phyloP scores from a whole-genome alignment of 30 jellyfish, hydroid and myxozoan species.

The Chrysaora quinquecirrha region DNA sequence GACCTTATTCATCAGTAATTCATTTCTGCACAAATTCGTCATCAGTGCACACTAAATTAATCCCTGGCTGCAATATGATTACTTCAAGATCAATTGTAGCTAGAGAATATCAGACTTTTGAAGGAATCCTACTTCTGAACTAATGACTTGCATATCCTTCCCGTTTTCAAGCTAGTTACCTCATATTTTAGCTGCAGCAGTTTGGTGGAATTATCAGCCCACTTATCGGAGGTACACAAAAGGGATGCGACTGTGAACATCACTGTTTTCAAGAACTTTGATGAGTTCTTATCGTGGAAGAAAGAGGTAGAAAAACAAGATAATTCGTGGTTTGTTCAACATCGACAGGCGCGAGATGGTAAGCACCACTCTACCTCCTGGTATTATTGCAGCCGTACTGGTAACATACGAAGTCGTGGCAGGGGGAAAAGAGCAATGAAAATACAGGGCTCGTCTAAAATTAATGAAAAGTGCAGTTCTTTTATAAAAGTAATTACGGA shows the following conservation, averaged over 20 bases:
- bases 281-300: conserved; percentile 26
- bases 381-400: conserved; percentile 56
- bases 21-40: neutral
- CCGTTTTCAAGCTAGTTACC: neutral
- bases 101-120: neutral
- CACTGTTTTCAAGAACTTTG: neutral
- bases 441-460: conserved; percentile 48
- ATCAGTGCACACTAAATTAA: neutral
- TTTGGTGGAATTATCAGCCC: conserved; percentile 15
- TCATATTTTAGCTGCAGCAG: conserved; percentile 18
- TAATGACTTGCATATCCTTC: neutral
- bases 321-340: conserved; percentile 53
- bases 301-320: conserved; percentile 27
- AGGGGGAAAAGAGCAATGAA: conserved; percentile 30
- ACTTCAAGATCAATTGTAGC: neutral
- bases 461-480: conserved; percentile 25
- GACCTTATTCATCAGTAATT: neutral
- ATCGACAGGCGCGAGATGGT: conserved; percentile 7
- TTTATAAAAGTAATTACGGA: conserved; percentile 36
- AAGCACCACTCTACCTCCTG: conserved; percentile 12
- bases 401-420: conserved; percentile 14
- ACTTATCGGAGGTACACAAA: conserved; percentile 13
- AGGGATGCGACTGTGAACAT: neutral
- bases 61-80: neutral
- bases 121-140: neutral